Percentiles rank a stretch among this genome's conserved stretches.
These are phyloP conservation scores for Helostoma temminkii DNA, from an alignment of 2,797 vertebrate genomes.

Conservation along the genomic window DNA sequence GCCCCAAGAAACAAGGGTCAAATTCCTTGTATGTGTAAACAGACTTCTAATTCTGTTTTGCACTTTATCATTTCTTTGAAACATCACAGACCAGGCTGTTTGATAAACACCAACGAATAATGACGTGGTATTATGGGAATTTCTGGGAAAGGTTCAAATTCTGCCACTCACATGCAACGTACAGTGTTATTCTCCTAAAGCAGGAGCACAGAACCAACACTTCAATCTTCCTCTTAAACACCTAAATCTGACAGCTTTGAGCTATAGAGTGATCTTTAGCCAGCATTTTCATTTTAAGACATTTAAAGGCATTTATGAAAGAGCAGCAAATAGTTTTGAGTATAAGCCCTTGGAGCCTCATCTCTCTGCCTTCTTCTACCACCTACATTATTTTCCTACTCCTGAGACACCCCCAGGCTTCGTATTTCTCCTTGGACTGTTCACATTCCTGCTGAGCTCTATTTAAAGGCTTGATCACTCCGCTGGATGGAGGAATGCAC, in stretches of 20 bases:
- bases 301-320: background rate
- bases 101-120: conserved; percentile 22
- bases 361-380: conserved; percentile 1
- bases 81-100: background rate
- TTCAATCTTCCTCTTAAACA: background rate
- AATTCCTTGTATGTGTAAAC: background rate
- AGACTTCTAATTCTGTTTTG: conserved; percentile 6
- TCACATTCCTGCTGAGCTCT: conserved; percentile 78
- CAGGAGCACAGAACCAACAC: background rate
- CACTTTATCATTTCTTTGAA: conserved; percentile 14
- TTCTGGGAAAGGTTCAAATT: conserved; percentile 31
- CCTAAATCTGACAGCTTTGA: background rate
- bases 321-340: background rate
- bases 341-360: background rate
- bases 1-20: background rate
- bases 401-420: conserved; percentile 49
- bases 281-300: conserved; percentile 2
- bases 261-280: conserved; percentile 18
- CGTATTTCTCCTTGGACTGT: conserved; percentile 60
- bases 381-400: conserved; percentile 38
- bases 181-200: background rate
- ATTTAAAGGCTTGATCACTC: conserved; percentile 76
- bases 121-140: conserved; percentile 24
- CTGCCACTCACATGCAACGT: conserved; percentile 2
- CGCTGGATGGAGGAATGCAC: conserved; percentile 75